These are phyloP conservation scores for Pristionchus maxplancki DNA, from an alignment of 2,888 invertebrate species.

Conservation along the genomic window DNA sequence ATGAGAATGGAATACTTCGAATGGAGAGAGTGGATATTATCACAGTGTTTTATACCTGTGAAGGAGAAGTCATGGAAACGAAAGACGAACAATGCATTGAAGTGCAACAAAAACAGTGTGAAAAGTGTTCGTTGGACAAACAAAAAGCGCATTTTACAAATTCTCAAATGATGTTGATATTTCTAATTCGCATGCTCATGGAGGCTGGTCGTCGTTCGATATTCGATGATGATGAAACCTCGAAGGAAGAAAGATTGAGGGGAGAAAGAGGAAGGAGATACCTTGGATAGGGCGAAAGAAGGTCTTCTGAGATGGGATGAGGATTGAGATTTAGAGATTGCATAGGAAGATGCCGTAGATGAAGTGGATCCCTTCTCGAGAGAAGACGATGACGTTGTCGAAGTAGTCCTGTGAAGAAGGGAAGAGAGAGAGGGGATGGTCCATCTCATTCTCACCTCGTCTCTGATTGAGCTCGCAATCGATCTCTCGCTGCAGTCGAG, in stretches of 20 bases:
- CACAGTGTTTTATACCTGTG: slow-evolving; percentile 14
- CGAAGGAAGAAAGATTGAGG: background rate
- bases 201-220: slow-evolving; percentile 50
- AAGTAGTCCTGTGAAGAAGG: background rate
- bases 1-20: background rate
- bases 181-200: slow-evolving; percentile 53
- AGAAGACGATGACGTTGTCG: background rate
- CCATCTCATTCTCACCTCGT: background rate
- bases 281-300: slow-evolving; percentile 48
- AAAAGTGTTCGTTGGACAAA: background rate
- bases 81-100: background rate
- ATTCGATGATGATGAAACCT: slow-evolving; percentile 52
- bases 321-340: slow-evolving; percentile 50
- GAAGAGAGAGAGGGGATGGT: background rate
- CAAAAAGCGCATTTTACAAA: background rate
- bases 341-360: slow-evolving; percentile 11
- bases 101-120: slow-evolving; percentile 7
- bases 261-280: no score
- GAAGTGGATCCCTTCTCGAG: background rate
- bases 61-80: slow-evolving; percentile 4
- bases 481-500: background rate
- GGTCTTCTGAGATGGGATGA: slow-evolving; percentile 44
- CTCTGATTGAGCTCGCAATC: slow-evolving; percentile 43
- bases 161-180: slow-evolving; percentile 42
- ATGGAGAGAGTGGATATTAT: background rate